Conservation (phyloP, 2,888 invertebrate genomes). For the Trissolcus brochymenae region DNA sequence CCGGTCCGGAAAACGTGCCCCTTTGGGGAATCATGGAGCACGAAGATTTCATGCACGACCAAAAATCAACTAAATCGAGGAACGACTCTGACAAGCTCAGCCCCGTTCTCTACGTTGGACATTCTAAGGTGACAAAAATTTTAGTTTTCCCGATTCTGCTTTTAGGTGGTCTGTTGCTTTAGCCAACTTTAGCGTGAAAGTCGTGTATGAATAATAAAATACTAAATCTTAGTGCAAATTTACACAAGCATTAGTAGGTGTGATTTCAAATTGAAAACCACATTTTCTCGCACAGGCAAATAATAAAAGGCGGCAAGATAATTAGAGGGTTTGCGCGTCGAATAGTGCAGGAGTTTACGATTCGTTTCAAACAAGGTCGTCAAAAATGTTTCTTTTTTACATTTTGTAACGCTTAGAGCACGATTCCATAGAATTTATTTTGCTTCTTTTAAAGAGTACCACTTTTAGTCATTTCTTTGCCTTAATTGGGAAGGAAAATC, state of each 20-base stretch:
- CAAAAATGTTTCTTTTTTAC: too few relatives aligned
- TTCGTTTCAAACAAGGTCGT: too few relatives aligned
- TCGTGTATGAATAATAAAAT: background rate
- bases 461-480: background rate
- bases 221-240: conserved; percentile 12
- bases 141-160: background rate
- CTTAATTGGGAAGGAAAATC: background rate
- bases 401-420: too few relatives aligned
- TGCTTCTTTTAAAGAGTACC: background rate
- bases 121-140: conserved; percentile 79
- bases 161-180: conserved; percentile 3
- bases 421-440: too few relatives aligned
- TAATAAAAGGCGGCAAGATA: conserved; percentile 13
- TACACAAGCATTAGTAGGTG: conserved; percentile 28
- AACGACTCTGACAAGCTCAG: conserved; percentile 48
- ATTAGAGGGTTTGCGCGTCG: conserved; percentile 5
- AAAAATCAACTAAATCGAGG: conserved; percentile 40
- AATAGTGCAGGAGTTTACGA: too few relatives aligned
- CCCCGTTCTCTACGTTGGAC: conserved; percentile 78
- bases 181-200: conserved; percentile 30
- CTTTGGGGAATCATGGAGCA: conserved; percentile 75
- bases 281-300: background rate
- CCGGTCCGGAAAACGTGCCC: conserved; percentile 68
- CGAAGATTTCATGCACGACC: conserved; percentile 67
- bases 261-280: conserved; percentile 9